Base-by-base conservation (phyloP, 2,888 invertebrate species). In the Holacanthella duospinosa region DNA sequence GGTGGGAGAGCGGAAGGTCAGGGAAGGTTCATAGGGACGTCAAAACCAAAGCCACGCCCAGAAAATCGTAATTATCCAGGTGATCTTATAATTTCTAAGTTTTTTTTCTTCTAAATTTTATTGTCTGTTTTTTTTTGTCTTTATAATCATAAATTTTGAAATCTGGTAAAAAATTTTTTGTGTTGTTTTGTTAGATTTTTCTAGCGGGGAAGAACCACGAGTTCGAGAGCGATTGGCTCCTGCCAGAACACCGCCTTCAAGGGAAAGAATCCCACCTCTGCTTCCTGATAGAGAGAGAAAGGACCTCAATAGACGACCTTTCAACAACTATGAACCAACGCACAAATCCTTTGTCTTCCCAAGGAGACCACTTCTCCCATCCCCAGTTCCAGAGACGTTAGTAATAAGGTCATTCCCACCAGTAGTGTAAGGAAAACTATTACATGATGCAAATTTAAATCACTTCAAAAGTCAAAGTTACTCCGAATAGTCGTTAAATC, bases 151-250 rank as follows among this genome's bases (percentile, higher is more conserved):
- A 12, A 36, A 12, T 36, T 36, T 16, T 36, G 9, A 36, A 36
- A n/a, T n/a, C n/a, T n/a, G n/a, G n/a, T n/a, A n/a, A n/a, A n/a
- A n/a, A 57, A 36, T 57, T 36, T 19, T 57, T 29, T 29, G 12
- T 58, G 6, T 43, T n/a, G 26, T 4, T 27, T 59, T 25, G 21
- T 59, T 26, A 25, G 29, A 55, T 29, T 55, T 55, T 16, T 24
- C 6, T 19, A 44, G 3, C 24, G 4, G 12, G 21, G 59, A 59
- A 6, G 29, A 36, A 28, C 6, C 6, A 26, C 56, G 68, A 21
- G 67, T 66, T 25, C 63, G 69, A 36, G 72, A 72, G 9, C 66
- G 71, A 24, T 60, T 69, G 54, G 72, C 72, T 29, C 72, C 72
- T 16, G 63, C 66, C 1, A 62, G 72, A 57, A 27, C 44, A 21